Conservation (phyloP, 2,113 vertebrate genomes). For the Hippolais icterina region DNA sequence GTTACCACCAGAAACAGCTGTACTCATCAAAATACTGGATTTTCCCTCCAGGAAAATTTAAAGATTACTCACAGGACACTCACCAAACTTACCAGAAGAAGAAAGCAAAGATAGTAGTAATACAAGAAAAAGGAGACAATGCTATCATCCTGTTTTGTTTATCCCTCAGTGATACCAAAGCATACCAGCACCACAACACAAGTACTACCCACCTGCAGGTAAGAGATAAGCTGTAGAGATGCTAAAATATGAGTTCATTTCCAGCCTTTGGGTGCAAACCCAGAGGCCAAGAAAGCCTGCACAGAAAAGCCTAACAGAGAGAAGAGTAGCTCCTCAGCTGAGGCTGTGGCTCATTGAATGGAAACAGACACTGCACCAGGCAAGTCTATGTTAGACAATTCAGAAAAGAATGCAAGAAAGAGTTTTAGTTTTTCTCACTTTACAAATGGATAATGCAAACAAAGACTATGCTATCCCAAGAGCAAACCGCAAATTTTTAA, state of each 20-base stretch:
- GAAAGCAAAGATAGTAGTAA: not conserved
- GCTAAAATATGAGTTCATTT: not conserved
- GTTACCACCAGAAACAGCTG: not conserved
- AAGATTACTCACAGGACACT: not conserved
- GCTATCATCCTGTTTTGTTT: not conserved
- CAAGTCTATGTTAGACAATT: not conserved
- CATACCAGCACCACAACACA: rapidly evolving
- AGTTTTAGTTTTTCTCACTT: not conserved
- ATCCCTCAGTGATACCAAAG: not conserved
- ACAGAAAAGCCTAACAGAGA: not conserved
- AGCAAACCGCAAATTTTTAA: not conserved
- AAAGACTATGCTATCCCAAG: not conserved
- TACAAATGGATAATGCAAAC: not conserved
- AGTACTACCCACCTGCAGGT: not conserved
- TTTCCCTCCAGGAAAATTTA: not conserved
- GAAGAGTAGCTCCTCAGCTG: not conserved
- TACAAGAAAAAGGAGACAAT: not conserved
- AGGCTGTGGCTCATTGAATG: not conserved
- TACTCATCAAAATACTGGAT: not conserved
- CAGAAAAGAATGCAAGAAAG: not conserved
- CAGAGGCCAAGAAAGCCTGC: not conserved
- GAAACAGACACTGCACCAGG: not conserved
- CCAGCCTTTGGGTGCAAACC: not conserved
- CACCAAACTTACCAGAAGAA: not conserved
- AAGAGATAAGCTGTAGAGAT: not conserved